Conservation (phyloP, 2,113 vertebrate genomes). For the Cheirogaleus medius region DNA sequence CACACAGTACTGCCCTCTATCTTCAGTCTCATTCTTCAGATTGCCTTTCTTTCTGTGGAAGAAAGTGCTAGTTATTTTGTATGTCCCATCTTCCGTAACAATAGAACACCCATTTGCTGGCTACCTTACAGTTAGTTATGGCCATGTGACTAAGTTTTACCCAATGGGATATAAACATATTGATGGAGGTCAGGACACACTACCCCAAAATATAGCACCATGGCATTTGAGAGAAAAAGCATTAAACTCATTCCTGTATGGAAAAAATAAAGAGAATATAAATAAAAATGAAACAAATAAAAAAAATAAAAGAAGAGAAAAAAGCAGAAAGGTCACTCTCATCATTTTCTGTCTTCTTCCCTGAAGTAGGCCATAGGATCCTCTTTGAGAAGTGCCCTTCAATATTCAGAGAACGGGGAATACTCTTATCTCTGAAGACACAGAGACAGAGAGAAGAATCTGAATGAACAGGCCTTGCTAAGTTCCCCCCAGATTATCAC, state of each 20-base stretch:
- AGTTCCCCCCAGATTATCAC: not conserved
- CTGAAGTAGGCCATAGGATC: not conserved
- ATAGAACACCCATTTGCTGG: not conserved
- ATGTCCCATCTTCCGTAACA: not conserved
- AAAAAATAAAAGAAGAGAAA: too few species aligned
- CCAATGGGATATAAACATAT: not conserved
- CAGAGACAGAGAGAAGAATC: not conserved
- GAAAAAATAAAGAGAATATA: too few species aligned
- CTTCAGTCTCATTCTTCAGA: constrained; percentile 14
- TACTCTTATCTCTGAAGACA: not conserved
- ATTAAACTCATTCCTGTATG: too few species aligned
- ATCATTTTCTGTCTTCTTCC: not conserved
- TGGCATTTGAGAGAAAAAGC: not conserved
- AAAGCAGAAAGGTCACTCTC: not conserved
- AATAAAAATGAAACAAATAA: too few species aligned
- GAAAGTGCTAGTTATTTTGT: not conserved
- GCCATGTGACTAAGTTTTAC: not conserved
- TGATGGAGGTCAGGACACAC: not conserved
- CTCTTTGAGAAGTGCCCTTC: not conserved
- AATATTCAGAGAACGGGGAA: not conserved
- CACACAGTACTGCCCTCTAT: not conserved
- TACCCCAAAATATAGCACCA: not conserved
- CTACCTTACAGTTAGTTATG: not conserved
- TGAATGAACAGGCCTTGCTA: not conserved
- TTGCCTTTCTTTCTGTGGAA: not conserved